phyloP scores from a whole-genome alignment of 1,140 invertebrate species.

The Temnothorax curvispinosus region DNA sequence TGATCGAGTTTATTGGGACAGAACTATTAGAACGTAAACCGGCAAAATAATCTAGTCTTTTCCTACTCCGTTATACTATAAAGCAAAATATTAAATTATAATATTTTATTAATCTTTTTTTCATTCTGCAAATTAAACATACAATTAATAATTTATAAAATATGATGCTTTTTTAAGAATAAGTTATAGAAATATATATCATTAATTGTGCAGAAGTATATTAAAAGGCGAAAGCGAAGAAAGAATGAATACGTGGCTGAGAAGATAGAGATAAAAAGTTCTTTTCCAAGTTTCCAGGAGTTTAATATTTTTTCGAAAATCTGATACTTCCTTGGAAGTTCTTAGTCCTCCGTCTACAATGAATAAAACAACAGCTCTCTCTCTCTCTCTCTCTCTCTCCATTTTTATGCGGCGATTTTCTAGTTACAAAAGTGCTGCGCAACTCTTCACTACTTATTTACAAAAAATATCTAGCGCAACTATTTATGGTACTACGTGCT shows the following conservation, averaged over 20 bases:
- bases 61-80: too few species aligned
- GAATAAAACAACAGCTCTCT: conserved; percentile 13
- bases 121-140: neutral
- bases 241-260: neutral
- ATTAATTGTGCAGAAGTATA: neutral
- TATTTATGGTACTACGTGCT: conserved; percentile 63
- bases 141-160: too few species aligned
- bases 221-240: neutral
- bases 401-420: conserved; percentile 47
- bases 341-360: conserved; percentile 15
- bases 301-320: conserved; percentile 31
- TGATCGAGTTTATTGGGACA: neutral
- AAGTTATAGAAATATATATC: neutral
- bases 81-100: neutral
- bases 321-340: conserved; percentile 16
- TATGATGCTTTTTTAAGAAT: neutral
- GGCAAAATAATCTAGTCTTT: neutral
- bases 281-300: neutral
- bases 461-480: conserved; percentile 67
- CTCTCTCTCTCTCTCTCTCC: neutral
- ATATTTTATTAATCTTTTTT: neutral
- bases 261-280: neutral
- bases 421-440: neutral
- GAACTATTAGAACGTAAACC: neutral
- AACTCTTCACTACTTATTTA: conserved; percentile 28